Base-by-base conservation (phyloP, 1,140 invertebrate genomes). In the Mamestra configurata region DNA sequence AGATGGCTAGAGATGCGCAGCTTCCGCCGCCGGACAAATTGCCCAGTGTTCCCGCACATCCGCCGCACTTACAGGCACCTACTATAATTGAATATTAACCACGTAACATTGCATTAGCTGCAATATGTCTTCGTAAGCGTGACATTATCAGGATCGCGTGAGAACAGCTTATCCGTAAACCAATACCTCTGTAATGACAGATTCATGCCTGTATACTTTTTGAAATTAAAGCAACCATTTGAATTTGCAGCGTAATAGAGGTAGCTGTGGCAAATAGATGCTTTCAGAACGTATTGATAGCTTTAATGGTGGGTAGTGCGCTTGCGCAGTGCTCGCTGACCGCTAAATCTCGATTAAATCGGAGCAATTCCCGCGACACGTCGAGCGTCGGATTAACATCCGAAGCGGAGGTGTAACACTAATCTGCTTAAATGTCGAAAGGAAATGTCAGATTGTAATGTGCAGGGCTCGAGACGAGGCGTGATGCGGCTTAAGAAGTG, bases 371-470 rank as follows among this genome's bases (percentile, higher is more conserved):
- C 89, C 86, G 89, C 90, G 90, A 92, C 91, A 89, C 91, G 84
- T 93, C 86, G 86, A 82, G 84, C 92, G 93, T 94, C 92, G 87
- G 92, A 93, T 94, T 95, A 93, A 91, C 86, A 91, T 93, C 87
- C 89, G 79, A 91, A 91, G 89, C 89, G 86, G 89, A 90, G 88
- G 91, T 86, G 92, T 89, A 94, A 90, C 91, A 91, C 90, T 94
- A 94, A 95, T 94, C 93, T 93, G 89, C 91, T 93, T 90, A 90
- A 94, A 94, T 92, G 92, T 93, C 92, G 90, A 92, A 91, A 95
- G 93, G 93, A 95, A 94, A 95, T 91, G 93, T 95, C 93, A 93
- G 93, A 94, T 94, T 93, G 92, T 90, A 91, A 92, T 89, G 90
- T 89, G 88, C 89, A 93, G 90, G 89, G 91, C 88, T 86, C 82